Evolutionary conservation across 2,113 vertebrate species (phyloP).

Genomic region (Thunnus maccoyii): DNA sequence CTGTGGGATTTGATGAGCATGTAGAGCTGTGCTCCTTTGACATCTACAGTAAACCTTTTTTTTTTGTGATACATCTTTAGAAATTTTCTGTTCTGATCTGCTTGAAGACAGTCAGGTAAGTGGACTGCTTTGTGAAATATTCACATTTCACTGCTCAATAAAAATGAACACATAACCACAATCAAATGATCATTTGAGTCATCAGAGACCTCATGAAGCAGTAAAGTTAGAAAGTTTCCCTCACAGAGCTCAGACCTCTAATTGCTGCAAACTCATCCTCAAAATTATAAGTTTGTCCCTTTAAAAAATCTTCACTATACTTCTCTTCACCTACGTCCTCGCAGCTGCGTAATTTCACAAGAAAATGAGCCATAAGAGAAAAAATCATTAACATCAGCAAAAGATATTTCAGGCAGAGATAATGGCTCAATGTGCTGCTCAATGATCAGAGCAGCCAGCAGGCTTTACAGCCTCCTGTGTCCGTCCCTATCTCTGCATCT

Average conservation of each 20-base stretch:
- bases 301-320: constrained; percentile 40
- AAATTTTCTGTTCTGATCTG: not conserved
- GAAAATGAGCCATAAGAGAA: constrained; percentile 77
- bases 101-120: not conserved
- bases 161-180: constrained; percentile 2
- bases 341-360: constrained; percentile 74
- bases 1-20: not conserved
- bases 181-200: not conserved
- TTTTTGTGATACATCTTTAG: constrained; percentile 5
- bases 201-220: too few species aligned
- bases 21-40: constrained; percentile 7
- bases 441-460: constrained; percentile 74
- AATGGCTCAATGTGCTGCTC: constrained; percentile 76
- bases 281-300: constrained; percentile 43
- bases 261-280: constrained; percentile 38
- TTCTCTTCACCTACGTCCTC: constrained; percentile 62
- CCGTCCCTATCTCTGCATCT: constrained; percentile 59
- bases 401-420: constrained; percentile 77
- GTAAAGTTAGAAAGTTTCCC: not conserved
- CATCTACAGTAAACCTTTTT: not conserved
- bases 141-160: not conserved
- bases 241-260: constrained; percentile 23
- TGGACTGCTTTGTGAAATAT: not conserved
- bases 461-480: constrained; percentile 70
- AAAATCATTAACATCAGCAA: constrained; percentile 81